A percentile compares a stretch with the other conserved stretches of the same genome.
These are phyloP conservation scores for Spondyliosoma cantharus DNA, from an alignment of 2,797 vertebrate species.

Conservation along the genomic window DNA sequence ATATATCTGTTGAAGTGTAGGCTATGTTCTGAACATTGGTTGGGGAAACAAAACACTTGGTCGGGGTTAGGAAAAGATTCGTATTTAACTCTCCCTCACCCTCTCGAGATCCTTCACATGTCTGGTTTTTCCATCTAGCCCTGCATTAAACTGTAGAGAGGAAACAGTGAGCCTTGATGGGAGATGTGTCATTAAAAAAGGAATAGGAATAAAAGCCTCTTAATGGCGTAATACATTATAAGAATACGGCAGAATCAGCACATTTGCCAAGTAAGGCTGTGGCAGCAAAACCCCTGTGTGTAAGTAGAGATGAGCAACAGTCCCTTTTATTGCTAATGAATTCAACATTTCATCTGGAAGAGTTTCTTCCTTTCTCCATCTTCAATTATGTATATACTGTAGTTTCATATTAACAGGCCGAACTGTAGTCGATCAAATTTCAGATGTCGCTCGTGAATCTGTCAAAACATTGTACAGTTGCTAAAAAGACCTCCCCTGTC, in stretches of 20 bases:
- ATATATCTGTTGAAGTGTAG: no score
- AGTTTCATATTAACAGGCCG: background rate
- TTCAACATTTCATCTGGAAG: background rate
- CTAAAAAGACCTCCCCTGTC: background rate
- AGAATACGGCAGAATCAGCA: background rate
- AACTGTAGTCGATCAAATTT: background rate
- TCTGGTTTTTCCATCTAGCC: background rate
- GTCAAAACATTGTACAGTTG: background rate
- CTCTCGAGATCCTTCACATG: no score
- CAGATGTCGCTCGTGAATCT: background rate
- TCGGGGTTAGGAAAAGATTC: no score
- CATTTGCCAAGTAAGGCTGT: background rate
- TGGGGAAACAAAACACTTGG: no score
- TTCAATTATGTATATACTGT: background rate
- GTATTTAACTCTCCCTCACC: no score
- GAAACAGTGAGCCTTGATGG: background rate
- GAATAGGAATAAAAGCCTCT: background rate
- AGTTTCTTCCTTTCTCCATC: background rate
- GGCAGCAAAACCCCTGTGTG: background rate
- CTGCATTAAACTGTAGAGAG: background rate
- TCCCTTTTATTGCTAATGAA: background rate
- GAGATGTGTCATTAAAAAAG: background rate
- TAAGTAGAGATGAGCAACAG: background rate
- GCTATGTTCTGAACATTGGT: no score
- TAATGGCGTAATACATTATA: background rate